A percentile compares a stretch with the other conserved stretches of the same genome.
Evolutionary conservation across 2,888 invertebrate genomes (phyloP).

Genomic region (Tipula lateralis): DNA sequence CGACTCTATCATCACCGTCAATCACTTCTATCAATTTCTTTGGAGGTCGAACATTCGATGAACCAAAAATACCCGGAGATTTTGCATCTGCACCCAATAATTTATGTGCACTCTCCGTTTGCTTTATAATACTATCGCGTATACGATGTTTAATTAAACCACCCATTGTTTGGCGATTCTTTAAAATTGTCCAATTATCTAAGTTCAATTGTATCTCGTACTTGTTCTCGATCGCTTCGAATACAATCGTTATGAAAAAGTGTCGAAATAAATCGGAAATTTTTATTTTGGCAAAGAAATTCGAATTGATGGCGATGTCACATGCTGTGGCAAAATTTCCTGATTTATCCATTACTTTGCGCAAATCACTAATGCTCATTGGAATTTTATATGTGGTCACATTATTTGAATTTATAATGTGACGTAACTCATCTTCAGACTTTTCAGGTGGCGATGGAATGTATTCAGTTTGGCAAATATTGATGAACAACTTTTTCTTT

Average conservation of each 20-base stretch:
- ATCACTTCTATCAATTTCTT: slow-evolving; percentile 59
- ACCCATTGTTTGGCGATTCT: slow-evolving; percentile 70
- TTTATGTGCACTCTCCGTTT: slow-evolving; percentile 37
- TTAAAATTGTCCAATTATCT: slow-evolving; percentile 62
- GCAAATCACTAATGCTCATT: slow-evolving; percentile 83
- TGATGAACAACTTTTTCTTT: slow-evolving; percentile 75
- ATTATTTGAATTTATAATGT: slow-evolving; percentile 61
- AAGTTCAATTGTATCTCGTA: slow-evolving; percentile 65
- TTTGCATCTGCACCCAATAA: slow-evolving; percentile 26
- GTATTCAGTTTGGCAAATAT: slow-evolving; percentile 74
- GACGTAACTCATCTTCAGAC: slow-evolving; percentile 62
- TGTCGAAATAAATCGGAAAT: slow-evolving; percentile 65
- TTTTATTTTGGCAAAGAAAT: slow-evolving; percentile 71
- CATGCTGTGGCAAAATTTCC: slow-evolving; percentile 69
- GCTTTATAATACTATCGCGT: slow-evolving; percentile 40
- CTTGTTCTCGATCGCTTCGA: slow-evolving; percentile 76
- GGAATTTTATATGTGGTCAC: slow-evolving; percentile 73
- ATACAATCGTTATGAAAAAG: slow-evolving; percentile 73
- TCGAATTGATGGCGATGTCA: slow-evolving; percentile 77
- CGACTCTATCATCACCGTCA: slow-evolving; percentile 38
- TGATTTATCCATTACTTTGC: slow-evolving; percentile 70
- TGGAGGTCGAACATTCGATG: neutral
- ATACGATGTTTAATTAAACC: slow-evolving; percentile 69
- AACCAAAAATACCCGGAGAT: neutral
- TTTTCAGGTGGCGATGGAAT: slow-evolving; percentile 70